Base-by-base conservation (phyloP, 37 sponge, comb jelly and placozoan genomes). In the Axinella damicornis region DNA sequence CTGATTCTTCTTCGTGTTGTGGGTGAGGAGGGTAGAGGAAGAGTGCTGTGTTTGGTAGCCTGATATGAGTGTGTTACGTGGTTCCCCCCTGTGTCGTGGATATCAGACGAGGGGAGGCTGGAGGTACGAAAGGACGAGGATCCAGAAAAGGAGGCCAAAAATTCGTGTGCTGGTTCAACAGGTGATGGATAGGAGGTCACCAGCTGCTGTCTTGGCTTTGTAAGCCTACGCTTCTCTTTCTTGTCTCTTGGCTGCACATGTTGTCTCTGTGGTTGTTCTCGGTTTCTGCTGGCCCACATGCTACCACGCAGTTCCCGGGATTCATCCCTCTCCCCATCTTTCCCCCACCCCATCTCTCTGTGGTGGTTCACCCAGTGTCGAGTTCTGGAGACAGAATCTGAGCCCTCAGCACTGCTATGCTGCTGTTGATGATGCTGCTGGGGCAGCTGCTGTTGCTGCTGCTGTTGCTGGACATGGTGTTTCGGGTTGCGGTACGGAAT, bases 271-370 rank as follows among this genome's bases (percentile, higher is more conserved):
- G 19, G 59, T 18, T 4, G 46, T 12, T 46, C 46, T 12, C 46
- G 46, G 37, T 69, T 80, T 69, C 37, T 28, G 9, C 20, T 18
- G 25, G 83, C 59, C 84, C 75, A 83, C 52, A 83, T 65, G 75
- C 75, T 83, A 25, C 84, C 84, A 21, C 27, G 31, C 17, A 33
- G 9, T 21, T 83, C 76, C 32, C 76, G 24, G 27, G 28, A 17
- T 28, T 15, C 32, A 30, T 33, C 76, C 58, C 55, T 57, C 24
- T 54, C 62, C 16, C 20, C 15, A 15, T 78, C 66, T 5, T 61
- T 61, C 6, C 79, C 79, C 81, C 81, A 80, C 69, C 41, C 53
- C 57, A 68, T 68, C n/a, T 80, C 81, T 11, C 2, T 67, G 70
- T 80, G 81, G 21, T 37, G 36, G 24, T 80, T 69, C 28, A 80